Evolutionary conservation across 2,888 invertebrate genomes (phyloP).

Genomic region (Ennomos fuscantarius): DNA sequence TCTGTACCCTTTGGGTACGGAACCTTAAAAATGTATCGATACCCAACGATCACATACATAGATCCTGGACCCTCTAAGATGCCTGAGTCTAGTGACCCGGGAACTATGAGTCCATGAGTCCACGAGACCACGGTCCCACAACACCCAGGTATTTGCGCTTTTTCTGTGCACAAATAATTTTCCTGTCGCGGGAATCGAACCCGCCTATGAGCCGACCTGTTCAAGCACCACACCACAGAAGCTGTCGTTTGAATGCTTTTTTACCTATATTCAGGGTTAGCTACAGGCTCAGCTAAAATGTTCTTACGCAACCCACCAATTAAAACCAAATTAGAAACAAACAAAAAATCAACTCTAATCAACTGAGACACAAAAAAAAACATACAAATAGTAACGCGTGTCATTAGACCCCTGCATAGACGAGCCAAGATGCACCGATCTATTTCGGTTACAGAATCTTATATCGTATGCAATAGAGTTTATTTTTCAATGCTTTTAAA

Average conservation of each 20-base stretch:
- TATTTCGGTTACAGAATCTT: constrained; percentile 9
- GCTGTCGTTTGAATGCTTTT: not conserved
- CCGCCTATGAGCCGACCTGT: too few relatives aligned
- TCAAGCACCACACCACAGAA: too few relatives aligned
- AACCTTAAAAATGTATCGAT: too few relatives aligned
- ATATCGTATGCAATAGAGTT: constrained; percentile 18
- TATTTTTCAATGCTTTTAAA: constrained; percentile 34
- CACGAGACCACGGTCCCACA: too few relatives aligned
- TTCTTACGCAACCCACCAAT: constrained; percentile 48
- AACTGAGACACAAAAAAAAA: constrained; percentile 60
- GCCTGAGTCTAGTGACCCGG: too few relatives aligned
- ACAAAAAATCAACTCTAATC: constrained; percentile 65
- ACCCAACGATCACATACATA: too few relatives aligned
- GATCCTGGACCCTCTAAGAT: too few relatives aligned
- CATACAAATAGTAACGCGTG: constrained; percentile 65
- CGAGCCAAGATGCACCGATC: constrained; percentile 25
- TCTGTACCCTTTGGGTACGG: too few relatives aligned
- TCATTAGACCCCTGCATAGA: constrained; percentile 75
- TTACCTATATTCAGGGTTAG: constrained; percentile 24
- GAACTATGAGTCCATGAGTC: too few relatives aligned
- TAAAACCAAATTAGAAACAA: constrained; percentile 64
- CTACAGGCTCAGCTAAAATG: constrained; percentile 45
- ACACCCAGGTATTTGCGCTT: too few relatives aligned
- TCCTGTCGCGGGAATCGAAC: too few relatives aligned
- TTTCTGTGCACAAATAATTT: too few relatives aligned